A percentile compares a stretch with the other conserved stretches of the same genome.
Conservation (phyloP, 2,797 vertebrate species). For the Picus viridis region DNA sequence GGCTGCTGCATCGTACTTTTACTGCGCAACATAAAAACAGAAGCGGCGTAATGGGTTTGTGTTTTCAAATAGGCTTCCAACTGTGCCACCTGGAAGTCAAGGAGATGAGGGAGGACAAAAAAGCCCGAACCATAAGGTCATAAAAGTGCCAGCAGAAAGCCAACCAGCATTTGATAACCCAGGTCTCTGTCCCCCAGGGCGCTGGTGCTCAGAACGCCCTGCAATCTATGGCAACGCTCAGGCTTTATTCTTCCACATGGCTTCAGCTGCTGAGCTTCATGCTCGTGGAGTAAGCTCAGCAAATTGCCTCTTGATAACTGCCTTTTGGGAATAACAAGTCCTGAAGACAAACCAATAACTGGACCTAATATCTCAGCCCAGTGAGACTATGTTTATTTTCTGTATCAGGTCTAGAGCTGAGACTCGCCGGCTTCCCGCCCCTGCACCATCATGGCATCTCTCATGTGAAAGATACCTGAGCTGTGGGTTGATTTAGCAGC, state of each 20-base stretch:
- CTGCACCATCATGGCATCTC: not conserved
- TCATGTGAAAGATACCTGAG: not conserved
- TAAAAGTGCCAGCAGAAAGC: not conserved
- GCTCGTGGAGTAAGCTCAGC: not conserved
- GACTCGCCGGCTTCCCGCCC: not conserved
- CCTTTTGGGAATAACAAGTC: not conserved
- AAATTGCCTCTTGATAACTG: not conserved
- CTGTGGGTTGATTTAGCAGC: not conserved
- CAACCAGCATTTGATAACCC: not conserved
- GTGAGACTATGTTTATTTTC: not conserved
- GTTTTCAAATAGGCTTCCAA: not conserved
- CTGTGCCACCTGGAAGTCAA: slow-evolving; percentile 6
- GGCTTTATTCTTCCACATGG: not conserved
- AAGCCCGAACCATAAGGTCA: not conserved
- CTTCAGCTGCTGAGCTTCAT: not conserved
- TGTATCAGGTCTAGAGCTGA: not conserved
- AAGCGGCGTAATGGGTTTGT: not conserved
- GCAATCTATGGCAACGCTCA: not conserved
- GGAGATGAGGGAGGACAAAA: not conserved
- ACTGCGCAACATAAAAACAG: not conserved
- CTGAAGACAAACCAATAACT: not conserved
- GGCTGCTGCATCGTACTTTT: not conserved
- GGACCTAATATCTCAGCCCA: not conserved
- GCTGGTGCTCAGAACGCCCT: not conserved
- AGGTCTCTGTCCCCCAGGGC: not conserved